A percentile compares a stretch with the other conserved stretches of the same genome.
Conservation (phyloP, 1,140 invertebrate species). For the Hypsibius dujardini region DNA sequence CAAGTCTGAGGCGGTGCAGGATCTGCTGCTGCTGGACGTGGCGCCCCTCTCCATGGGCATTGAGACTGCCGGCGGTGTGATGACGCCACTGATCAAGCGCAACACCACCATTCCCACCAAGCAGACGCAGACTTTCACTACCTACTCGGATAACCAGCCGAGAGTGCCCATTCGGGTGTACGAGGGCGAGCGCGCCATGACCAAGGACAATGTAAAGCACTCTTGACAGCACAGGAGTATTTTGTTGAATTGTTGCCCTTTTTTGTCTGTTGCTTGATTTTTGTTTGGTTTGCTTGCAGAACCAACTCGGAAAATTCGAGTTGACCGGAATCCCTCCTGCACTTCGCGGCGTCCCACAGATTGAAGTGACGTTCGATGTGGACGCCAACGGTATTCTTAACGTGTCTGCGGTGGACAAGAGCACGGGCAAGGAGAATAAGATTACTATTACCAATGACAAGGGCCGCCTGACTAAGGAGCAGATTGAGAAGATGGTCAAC, state of each 20-base stretch:
- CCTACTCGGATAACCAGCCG: conserved; percentile 88
- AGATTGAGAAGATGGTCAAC: conserved; percentile 91
- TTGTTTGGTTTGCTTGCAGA: conserved; percentile 23
- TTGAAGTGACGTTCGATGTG: conserved; percentile 43
- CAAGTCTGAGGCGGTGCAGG: conserved; percentile 75
- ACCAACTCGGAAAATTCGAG: conserved; percentile 42
- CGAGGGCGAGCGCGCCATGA: conserved; percentile 44
- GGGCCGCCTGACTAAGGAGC: conserved; percentile 81
- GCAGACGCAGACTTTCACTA: conserved; percentile 86
- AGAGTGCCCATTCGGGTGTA: conserved; percentile 64
- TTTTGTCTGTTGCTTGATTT: background rate
- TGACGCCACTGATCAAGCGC: conserved; percentile 82
- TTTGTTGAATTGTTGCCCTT: too few relatives aligned
- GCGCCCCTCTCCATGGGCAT: conserved; percentile 86
- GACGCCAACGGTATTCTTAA: conserved; percentile 37
- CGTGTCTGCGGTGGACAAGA: conserved; percentile 37
- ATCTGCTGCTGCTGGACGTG: conserved; percentile 76
- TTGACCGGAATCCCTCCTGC: conserved; percentile 43
- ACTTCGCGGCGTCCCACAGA: conserved; percentile 43
- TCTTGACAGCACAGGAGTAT: conserved; percentile 19
- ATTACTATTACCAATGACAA: conserved; percentile 97
- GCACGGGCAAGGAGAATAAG: conserved; percentile 86
- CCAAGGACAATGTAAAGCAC: conserved; percentile 42
- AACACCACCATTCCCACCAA: conserved; percentile 92
- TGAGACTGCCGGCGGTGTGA: conserved; percentile 88